These are phyloP conservation scores for Spongilla lacustris DNA, from an alignment of 37 sponge, comb jelly and placozoan species.

Conservation along the genomic window DNA sequence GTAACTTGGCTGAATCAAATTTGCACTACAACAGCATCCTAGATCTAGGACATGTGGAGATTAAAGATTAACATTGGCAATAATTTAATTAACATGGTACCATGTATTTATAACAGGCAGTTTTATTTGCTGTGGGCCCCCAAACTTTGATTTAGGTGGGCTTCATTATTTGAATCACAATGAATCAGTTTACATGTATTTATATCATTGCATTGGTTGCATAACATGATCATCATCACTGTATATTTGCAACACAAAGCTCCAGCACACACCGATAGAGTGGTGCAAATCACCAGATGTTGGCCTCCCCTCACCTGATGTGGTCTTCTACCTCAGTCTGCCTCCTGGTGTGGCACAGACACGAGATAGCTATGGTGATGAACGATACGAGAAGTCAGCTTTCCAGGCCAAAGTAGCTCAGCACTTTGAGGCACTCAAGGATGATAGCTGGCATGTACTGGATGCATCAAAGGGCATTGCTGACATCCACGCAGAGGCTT, in stretches of 20 bases:
- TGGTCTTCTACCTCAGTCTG: conserved; percentile 77
- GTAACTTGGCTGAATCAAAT: too few species aligned
- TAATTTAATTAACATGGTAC: too few species aligned
- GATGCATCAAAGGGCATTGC: conserved; percentile 68
- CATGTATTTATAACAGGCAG: too few species aligned
- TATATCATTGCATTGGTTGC: too few species aligned
- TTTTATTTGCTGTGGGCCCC: too few species aligned
- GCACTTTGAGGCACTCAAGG: conserved; percentile 53
- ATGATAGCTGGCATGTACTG: conserved; percentile 55
- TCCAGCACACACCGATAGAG: conserved; percentile 38
- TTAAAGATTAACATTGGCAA: too few species aligned
- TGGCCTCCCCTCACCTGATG: conserved; percentile 82
- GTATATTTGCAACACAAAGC: not conserved
- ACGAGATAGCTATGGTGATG: conserved; percentile 75
- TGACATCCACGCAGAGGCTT: conserved; percentile 53
- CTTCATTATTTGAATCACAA: too few species aligned
- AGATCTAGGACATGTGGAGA: too few species aligned
- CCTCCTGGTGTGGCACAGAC: conserved; percentile 56
- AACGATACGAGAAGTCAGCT: conserved; percentile 77
- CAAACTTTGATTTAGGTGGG: too few species aligned
- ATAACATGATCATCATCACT: not conserved
- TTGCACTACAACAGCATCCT: too few species aligned
- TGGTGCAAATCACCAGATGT: conserved; percentile 87
- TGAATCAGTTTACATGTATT: too few species aligned
- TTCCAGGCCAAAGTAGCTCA: conserved; percentile 68